A percentile compares a stretch with the other conserved stretches of the same genome.
These are phyloP conservation scores for Bombus balteatus DNA, from an alignment of 1,140 invertebrate species.

Conservation along the genomic window DNA sequence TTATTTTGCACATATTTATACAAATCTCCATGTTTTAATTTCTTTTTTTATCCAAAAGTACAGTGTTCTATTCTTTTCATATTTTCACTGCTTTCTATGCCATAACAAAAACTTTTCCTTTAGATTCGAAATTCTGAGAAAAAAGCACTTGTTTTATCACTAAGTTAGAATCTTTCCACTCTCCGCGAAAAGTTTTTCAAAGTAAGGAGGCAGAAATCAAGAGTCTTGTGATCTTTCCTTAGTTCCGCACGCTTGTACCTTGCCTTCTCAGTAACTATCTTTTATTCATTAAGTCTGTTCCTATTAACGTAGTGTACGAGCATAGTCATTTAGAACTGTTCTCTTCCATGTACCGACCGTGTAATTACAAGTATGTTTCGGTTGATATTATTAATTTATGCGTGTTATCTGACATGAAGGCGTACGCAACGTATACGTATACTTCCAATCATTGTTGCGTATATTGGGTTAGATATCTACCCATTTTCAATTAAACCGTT, in stretches of 20 bases:
- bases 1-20: too few species aligned
- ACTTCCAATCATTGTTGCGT: background rate
- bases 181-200: background rate
- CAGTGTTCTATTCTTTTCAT: too few species aligned
- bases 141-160: background rate
- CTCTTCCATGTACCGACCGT: conserved; percentile 16
- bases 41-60: too few species aligned
- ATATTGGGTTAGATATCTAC: background rate
- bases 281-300: conserved; percentile 40
- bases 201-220: background rate
- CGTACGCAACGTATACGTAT: background rate
- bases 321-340: conserved; percentile 22
- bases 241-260: conserved; percentile 22
- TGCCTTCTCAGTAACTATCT: conserved; percentile 38
- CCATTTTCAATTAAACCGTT: background rate
- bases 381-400: conserved; percentile 24
- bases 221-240: background rate
- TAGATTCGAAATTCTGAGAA: background rate
- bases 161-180: background rate
- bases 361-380: conserved; percentile 29
- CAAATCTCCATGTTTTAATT: too few species aligned
- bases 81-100: too few species aligned
- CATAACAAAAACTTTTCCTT: too few species aligned
- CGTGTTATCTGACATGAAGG: background rate
- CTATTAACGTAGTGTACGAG: conserved; percentile 32